Conservation (phyloP, 2,797 vertebrate species). For the Enteromius trimaculatus region DNA sequence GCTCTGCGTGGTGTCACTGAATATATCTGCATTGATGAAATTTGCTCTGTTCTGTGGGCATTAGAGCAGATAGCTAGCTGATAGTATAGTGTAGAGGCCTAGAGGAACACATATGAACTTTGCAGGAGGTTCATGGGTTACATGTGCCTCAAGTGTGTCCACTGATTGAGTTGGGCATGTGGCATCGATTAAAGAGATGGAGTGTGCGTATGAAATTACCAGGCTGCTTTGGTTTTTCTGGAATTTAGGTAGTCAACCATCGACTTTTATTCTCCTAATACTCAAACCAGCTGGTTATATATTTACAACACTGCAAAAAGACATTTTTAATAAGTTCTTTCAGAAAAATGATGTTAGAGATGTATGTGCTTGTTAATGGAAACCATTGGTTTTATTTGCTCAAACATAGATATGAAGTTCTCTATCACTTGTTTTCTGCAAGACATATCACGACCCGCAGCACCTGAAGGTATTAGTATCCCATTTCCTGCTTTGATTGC, state of each 20-base stretch:
- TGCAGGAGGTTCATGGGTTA: neutral
- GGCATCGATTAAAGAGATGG: conserved; percentile 5
- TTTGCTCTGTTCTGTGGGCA: neutral
- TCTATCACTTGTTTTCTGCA: conserved; percentile 68
- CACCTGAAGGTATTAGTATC: conserved; percentile 38
- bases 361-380: conserved; percentile 55
- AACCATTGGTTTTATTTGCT: conserved; percentile 60
- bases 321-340: conserved; percentile 7
- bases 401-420: conserved; percentile 54
- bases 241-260: neutral
- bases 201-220: neutral
- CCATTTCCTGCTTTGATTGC: conserved; percentile 54
- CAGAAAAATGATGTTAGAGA: neutral
- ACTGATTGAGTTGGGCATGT: neutral
- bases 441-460: conserved; percentile 39
- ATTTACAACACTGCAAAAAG: neutral
- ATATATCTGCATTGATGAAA: conserved; percentile 9
- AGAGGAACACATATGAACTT: neutral
- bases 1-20: neutral
- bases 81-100: too few relatives aligned
- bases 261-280: neutral
- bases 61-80: too few relatives aligned
- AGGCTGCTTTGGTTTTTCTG: neutral
- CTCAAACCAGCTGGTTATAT: neutral
- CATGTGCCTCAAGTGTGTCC: conserved; percentile 1